A percentile compares a stretch with the other conserved stretches of the same genome.
These are phyloP conservation scores for Stylophora pistillata DNA, from an alignment of 64 coral and sea anemone genomes.

Conservation along the genomic window DNA sequence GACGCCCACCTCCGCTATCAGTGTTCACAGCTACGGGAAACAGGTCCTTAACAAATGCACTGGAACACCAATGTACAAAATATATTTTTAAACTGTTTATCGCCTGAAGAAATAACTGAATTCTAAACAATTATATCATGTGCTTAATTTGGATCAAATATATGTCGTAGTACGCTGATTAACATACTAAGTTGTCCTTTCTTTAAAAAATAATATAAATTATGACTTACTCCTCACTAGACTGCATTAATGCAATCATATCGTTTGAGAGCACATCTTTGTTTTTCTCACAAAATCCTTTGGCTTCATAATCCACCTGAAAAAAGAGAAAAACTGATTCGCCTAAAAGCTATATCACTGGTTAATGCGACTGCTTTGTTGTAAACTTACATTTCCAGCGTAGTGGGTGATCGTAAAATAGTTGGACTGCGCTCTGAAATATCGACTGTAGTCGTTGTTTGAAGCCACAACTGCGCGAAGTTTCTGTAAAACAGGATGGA, in stretches of 20 bases:
- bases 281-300: slow-evolving; percentile 93
- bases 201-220: not conserved
- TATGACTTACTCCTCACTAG: slow-evolving; percentile 76
- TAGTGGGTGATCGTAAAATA: slow-evolving; percentile 91
- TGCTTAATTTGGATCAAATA: too few relatives aligned
- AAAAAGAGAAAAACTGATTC: not conserved
- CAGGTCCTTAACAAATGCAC: slow-evolving; percentile 28
- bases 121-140: too few relatives aligned
- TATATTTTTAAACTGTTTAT: not conserved
- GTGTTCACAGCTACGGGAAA: slow-evolving; percentile 45
- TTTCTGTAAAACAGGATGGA: slow-evolving; percentile 50
- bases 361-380: not conserved
- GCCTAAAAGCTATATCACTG: too few relatives aligned
- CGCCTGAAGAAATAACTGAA: not conserved
- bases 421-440: slow-evolving; percentile 85
- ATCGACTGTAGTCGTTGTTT: slow-evolving; percentile 58
- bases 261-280: slow-evolving; percentile 93
- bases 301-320: slow-evolving; percentile 86
- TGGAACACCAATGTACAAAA: not conserved
- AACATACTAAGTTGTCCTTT: not conserved
- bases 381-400: slow-evolving; percentile 85
- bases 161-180: too few relatives aligned
- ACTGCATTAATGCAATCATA: slow-evolving; percentile 85
- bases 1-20: slow-evolving; percentile 52
- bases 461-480: slow-evolving; percentile 88